phyloP scores from a whole-genome alignment of 92 coral and sea anemone species.

The Diadumene lineata region DNA sequence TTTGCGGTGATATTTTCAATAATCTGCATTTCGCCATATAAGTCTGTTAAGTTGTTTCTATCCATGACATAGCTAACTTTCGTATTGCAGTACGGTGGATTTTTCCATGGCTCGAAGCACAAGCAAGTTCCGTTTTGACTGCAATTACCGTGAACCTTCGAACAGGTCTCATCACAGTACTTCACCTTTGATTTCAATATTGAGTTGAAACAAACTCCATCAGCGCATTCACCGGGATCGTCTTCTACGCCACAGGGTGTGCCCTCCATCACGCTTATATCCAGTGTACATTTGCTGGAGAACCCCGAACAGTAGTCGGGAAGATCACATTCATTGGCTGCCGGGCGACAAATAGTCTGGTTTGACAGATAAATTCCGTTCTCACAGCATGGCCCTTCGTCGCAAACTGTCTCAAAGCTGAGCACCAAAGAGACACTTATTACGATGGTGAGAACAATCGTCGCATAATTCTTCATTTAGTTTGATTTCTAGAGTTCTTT shows the following conservation, averaged over 20 bases:
- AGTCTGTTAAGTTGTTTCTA: neutral
- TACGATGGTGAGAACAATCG: neutral
- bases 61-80: neutral
- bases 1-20: neutral
- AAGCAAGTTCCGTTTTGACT: slow-evolving; percentile 14
- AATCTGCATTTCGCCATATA: neutral
- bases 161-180: neutral
- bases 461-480: neutral
- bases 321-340: slow-evolving; percentile 32
- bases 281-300: slow-evolving; percentile 27
- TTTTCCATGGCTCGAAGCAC: slow-evolving; percentile 15
- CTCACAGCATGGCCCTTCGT: slow-evolving; percentile 32
- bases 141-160: slow-evolving; percentile 3
- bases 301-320: slow-evolving; percentile 47
- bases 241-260: slow-evolving; percentile 13
- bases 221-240: slow-evolving; percentile 11
- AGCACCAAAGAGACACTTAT: neutral
- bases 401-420: slow-evolving; percentile 13
- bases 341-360: slow-evolving; percentile 36
- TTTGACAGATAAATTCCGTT: slow-evolving; percentile 17
- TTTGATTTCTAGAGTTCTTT: neutral
- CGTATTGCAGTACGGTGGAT: slow-evolving; percentile 19
- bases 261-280: slow-evolving; percentile 13
- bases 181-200: neutral
- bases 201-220: slow-evolving; percentile 29